Percentiles rank a stretch among this genome's conserved stretches.
These are phyloP conservation scores for Athalia circularis DNA, from an alignment of 2,888 invertebrate genomes.

Conservation along the genomic window DNA sequence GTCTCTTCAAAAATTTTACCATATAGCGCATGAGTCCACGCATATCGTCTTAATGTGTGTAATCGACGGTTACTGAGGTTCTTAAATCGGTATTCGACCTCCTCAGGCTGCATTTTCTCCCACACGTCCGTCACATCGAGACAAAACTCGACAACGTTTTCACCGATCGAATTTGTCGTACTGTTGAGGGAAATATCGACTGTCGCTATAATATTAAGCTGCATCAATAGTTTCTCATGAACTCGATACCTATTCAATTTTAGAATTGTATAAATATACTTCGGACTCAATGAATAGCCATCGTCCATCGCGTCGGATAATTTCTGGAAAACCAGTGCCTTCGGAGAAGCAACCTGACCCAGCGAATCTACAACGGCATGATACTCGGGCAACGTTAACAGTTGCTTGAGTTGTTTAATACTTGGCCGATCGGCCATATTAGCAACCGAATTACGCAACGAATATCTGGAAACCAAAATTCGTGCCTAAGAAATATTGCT, in stretches of 20 bases:
- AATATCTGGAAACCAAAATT: no score
- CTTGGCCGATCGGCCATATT: no score
- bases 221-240: neutral
- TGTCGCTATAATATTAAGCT: neutral
- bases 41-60: neutral
- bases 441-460: no score
- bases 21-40: constrained; percentile 1
- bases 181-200: neutral
- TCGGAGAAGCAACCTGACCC: neutral
- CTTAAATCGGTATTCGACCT: constrained; percentile 7
- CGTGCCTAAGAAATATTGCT: no score
- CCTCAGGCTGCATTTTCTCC: constrained; percentile 11
- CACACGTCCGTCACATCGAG: neutral
- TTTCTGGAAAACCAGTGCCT: neutral
- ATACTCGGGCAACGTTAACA: neutral
- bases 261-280: constrained; percentile 7
- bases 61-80: neutral
- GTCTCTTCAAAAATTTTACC: neutral
- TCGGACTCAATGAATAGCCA: neutral
- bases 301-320: neutral
- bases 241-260: constrained; percentile 9
- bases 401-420: no score
- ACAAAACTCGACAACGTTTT: neutral
- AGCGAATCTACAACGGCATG: neutral
- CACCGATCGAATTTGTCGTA: neutral